These are phyloP conservation scores for Orchesella cincta DNA, from an alignment of 1,140 invertebrate genomes.

Conservation along the genomic window DNA sequence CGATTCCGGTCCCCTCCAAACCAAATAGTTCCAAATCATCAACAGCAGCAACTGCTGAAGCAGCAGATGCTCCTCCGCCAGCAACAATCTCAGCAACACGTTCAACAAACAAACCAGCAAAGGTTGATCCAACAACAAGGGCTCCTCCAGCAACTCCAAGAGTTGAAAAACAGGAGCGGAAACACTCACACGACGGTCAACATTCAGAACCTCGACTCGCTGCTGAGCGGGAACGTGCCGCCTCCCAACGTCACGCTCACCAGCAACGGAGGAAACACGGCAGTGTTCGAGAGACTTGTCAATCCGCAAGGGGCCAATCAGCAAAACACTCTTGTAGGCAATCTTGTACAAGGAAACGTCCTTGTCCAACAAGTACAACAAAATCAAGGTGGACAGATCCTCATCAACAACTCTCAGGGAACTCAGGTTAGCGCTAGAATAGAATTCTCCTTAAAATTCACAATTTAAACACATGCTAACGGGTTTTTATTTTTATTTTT, in stretches of 20 bases:
- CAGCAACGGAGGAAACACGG: constrained; percentile 18
- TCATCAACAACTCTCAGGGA: too few relatives aligned
- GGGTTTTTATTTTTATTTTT: too few relatives aligned
- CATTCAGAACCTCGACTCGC: constrained; percentile 28
- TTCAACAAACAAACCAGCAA: constrained; percentile 15
- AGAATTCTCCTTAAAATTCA: background rate
- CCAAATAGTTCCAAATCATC: constrained; percentile 8
- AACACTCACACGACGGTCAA: background rate
- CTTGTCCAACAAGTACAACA: constrained; percentile 30
- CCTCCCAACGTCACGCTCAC: constrained; percentile 23
- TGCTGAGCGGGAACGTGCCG: constrained; percentile 3
- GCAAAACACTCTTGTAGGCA: too few relatives aligned
- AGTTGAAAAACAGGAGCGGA: background rate
- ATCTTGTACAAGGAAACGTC: constrained; percentile 28
- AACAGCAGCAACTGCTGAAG: constrained; percentile 46
- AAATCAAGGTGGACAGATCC: too few relatives aligned
- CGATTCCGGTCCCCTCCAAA: background rate
- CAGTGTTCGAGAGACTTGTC: background rate
- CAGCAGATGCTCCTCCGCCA: constrained; percentile 56
- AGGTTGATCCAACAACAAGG: background rate
- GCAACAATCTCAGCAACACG: constrained; percentile 58
- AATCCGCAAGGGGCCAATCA: constrained; percentile 32
- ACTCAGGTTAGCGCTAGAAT: too few relatives aligned
- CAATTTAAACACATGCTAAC: too few relatives aligned
- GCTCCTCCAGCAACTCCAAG: constrained; percentile 1